Evolutionary conservation across 2,113 vertebrate species (phyloP).

Genomic region (Spea multiplicata): DNA sequence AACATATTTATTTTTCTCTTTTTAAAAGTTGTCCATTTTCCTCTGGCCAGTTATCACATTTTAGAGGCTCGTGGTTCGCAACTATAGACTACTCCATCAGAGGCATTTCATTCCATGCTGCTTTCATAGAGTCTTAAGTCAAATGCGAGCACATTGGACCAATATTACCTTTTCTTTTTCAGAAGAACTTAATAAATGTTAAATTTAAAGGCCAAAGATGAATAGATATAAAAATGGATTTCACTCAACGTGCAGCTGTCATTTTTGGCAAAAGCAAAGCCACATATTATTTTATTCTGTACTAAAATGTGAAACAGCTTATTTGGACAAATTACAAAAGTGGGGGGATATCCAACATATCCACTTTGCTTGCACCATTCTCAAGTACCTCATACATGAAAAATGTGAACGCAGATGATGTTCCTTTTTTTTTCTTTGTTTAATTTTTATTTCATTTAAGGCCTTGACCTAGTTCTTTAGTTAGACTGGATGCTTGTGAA

Average conservation of each 20-base stretch:
- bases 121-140: background rate
- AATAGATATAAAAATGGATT: constrained; percentile 23
- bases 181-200: constrained; percentile 21
- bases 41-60: too few species aligned
- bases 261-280: constrained; percentile 27
- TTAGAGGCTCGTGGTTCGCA: too few species aligned
- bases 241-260: constrained; percentile 29
- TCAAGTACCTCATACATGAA: constrained; percentile 35
- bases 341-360: constrained; percentile 31
- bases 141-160: too few species aligned
- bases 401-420: constrained; percentile 17
- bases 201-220: constrained; percentile 29
- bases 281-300: constrained; percentile 9
- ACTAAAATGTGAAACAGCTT: constrained; percentile 33
- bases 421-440: background rate
- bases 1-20: too few species aligned
- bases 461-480: background rate
- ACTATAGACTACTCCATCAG: too few species aligned
- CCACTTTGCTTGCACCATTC: constrained; percentile 24
- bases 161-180: background rate
- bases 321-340: constrained; percentile 24
- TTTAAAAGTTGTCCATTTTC: too few species aligned
- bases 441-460: background rate
- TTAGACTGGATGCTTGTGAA: background rate
- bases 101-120: background rate